Base-by-base conservation (phyloP, 2,113 vertebrate species). In the Corapipo altera region DNA sequence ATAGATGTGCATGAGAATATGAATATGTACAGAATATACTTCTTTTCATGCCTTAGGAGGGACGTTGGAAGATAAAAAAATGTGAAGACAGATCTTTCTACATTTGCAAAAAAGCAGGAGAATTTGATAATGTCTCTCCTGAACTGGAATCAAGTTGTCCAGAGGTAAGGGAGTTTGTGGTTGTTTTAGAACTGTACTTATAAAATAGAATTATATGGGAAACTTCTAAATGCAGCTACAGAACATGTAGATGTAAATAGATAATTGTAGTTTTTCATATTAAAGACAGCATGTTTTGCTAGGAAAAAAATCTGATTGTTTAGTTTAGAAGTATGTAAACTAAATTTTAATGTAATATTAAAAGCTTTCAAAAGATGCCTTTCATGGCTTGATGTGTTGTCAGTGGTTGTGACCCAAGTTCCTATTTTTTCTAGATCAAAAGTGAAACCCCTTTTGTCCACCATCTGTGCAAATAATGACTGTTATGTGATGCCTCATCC, bases 71-170 rank as follows among this genome's bases (percentile, higher is more conserved):
- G 93, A 96, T 99, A 85, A 98, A 93, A 61, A 95, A 97, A 5
- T 99, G 99, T 94, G 97, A 98, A 62, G 97, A 98, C 65, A 97
- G 44, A 59, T 95, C 97, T 88, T 97, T 97, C 39, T 98, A 98
- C 35, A 78, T 99, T 84, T 99, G 99, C 95, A 96, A 98, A 96
- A 99, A 91, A 96, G 28, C 85, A 54, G 98, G 98, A 49, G 97
- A 93, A 66, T 91, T 92, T 66, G 88, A 89, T 8, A 77, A 62
- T 59, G 46, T 88, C 17, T 87, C 95, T 91, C 74, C 96, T 79
- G 94, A 97, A 20, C 7, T 76, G 35, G 94, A 95, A 49, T 97
- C 98, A 15, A 97, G 96, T 64, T 99, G 99, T 96, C 97, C 97
- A 79, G 97, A 98, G 98, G 99, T 99, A 96, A 97, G 93, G 43